phyloP scores from a whole-genome alignment of 2,888 invertebrate genomes.

The Rotaria magnacalcarata region DNA sequence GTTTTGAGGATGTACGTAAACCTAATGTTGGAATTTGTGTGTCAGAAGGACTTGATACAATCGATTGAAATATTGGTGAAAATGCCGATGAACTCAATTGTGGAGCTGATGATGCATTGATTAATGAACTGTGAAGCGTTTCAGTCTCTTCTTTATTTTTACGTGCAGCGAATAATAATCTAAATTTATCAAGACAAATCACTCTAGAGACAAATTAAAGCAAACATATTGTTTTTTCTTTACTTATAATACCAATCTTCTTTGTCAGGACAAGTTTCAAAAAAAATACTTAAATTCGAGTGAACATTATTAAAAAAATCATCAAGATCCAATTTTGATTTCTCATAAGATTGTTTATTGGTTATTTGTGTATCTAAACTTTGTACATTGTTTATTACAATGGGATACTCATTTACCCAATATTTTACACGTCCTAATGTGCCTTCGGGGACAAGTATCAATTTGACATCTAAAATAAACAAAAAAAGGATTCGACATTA shows the following conservation, averaged over 20 bases:
- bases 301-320: constrained; percentile 16
- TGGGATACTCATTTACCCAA: constrained; percentile 21
- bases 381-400: neutral
- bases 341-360: neutral
- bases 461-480: neutral
- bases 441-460: constrained; percentile 5
- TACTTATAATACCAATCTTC: constrained; percentile 33
- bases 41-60: neutral
- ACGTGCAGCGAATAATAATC: constrained; percentile 14
- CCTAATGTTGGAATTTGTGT: neutral
- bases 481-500: neutral
- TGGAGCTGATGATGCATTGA: neutral
- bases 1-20: neutral
- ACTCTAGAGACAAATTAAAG: neutral
- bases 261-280: constrained; percentile 30
- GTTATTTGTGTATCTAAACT: neutral
- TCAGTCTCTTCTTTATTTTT: constrained; percentile 4
- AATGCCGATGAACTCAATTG: neutral
- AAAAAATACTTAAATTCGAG: neutral
- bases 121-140: too few relatives aligned
- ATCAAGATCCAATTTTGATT: neutral
- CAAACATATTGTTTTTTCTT: neutral
- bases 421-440: neutral
- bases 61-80: neutral
- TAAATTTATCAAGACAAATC: neutral